Conservation (phyloP, 1,140 invertebrate genomes). For the Helicoverpa armigera region DNA sequence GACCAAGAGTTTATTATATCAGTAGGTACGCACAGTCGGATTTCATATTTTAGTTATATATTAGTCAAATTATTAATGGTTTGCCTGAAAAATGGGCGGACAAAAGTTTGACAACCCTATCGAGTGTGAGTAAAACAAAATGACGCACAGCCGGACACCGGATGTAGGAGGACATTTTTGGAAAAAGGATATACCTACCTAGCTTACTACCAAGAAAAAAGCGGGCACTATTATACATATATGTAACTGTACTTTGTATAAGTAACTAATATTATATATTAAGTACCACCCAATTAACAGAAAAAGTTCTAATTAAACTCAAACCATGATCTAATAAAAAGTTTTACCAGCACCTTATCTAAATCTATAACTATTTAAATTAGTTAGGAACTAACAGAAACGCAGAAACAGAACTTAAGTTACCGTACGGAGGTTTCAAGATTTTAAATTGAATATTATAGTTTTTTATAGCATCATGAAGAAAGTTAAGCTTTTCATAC, state of each 20-base stretch:
- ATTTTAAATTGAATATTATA: neutral
- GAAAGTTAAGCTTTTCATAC: too few species aligned
- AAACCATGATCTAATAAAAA: neutral
- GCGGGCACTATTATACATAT: neutral
- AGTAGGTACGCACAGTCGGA: too few species aligned
- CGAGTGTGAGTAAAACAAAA: constrained; percentile 28
- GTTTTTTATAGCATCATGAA: too few species aligned
- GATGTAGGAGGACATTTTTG: constrained; percentile 44
- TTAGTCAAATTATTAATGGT: neutral
- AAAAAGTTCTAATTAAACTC: neutral
- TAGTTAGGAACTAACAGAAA: constrained; percentile 2
- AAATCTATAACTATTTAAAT: neutral
- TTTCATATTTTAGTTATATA: too few species aligned
- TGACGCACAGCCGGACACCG: constrained; percentile 47
- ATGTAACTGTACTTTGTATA: neutral
- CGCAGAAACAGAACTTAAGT: neutral
- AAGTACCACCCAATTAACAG: neutral
- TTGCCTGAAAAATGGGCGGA: neutral
- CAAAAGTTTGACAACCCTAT: constrained; percentile 36
- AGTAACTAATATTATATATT: neutral
- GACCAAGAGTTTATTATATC: too few species aligned
- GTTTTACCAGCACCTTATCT: neutral
- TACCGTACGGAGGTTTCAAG: neutral
- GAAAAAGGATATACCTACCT: constrained; percentile 38
- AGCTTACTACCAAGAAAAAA: neutral